These are phyloP conservation scores for Idaea biselata DNA, from an alignment of 2,888 invertebrate genomes.

Conservation along the genomic window DNA sequence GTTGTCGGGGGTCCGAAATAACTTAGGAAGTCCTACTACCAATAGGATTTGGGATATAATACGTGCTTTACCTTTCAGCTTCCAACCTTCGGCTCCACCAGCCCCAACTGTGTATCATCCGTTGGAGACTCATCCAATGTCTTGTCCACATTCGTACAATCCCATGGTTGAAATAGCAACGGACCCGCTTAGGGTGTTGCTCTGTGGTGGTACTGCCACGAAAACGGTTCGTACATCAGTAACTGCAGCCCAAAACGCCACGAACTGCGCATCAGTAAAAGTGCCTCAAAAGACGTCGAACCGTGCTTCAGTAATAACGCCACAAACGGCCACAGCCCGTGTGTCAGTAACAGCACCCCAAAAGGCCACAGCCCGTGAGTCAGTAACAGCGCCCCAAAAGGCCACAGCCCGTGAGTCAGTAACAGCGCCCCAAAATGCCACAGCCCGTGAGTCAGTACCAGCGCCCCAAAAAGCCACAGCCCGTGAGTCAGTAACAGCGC, in stretches of 20 bases:
- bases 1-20: no score
- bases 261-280: not conserved
- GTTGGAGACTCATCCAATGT: not conserved
- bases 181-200: no score
- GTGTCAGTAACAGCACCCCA: not conserved
- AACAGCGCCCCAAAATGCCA: no score
- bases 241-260: not conserved
- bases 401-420: no score
- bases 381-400: no score
- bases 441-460: no score
- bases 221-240: no score
- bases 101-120: not conserved
- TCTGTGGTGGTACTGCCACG: no score
- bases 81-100: slow-evolving; percentile 19
- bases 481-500: not conserved
- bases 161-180: not conserved
- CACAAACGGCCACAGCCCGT: not conserved
- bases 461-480: not conserved
- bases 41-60: no score
- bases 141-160: not conserved
- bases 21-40: no score
- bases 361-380: not conserved
- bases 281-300: not conserved
- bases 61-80: slow-evolving; percentile 7
- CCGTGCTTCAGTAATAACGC: not conserved